Percentiles rank a stretch among this genome's conserved stretches.
phyloP scores from a whole-genome alignment of 2,113 vertebrate species.

The Hippoglossus stenolepis region DNA sequence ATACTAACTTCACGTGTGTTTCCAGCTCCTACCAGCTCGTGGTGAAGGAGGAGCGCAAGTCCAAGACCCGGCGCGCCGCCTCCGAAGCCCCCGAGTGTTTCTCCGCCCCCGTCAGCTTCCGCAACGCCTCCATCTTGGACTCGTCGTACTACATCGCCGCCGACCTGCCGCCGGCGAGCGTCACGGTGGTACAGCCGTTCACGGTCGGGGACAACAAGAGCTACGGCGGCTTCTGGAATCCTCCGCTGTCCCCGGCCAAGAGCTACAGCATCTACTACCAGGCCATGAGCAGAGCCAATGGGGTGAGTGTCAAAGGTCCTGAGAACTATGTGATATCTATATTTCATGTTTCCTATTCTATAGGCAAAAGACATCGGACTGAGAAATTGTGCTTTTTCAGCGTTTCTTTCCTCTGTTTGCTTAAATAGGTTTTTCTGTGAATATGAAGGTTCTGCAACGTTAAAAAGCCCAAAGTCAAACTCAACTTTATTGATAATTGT shows the following conservation, averaged over 20 bases:
- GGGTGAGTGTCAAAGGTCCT: slow-evolving; percentile 83
- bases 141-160: slow-evolving; percentile 95
- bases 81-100: slow-evolving; percentile 91
- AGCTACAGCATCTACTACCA: slow-evolving; percentile 99
- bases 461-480: too few species aligned
- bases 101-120: slow-evolving; percentile 90
- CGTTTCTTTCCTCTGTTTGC: too few species aligned
- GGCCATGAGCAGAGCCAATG: slow-evolving; percentile 95
- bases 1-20: slow-evolving; percentile 1
- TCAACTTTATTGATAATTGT: too few species aligned
- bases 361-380: too few species aligned
- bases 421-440: too few species aligned
- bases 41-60: slow-evolving; percentile 92
- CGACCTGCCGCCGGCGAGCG: slow-evolving; percentile 89
- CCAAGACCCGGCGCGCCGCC: slow-evolving; percentile 91
- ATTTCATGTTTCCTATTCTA: too few species aligned
- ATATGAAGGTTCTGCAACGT: too few species aligned
- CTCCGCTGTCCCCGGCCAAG: slow-evolving; percentile 93
- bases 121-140: slow-evolving; percentile 90
- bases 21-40: slow-evolving; percentile 94
- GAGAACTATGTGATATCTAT: too few species aligned
- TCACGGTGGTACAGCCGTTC: slow-evolving; percentile 91
- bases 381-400: too few species aligned
- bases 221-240: slow-evolving; percentile 97
- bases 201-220: slow-evolving; percentile 98